Base-by-base conservation (phyloP, 1,140 invertebrate genomes). In the Trichoplusia ni region DNA sequence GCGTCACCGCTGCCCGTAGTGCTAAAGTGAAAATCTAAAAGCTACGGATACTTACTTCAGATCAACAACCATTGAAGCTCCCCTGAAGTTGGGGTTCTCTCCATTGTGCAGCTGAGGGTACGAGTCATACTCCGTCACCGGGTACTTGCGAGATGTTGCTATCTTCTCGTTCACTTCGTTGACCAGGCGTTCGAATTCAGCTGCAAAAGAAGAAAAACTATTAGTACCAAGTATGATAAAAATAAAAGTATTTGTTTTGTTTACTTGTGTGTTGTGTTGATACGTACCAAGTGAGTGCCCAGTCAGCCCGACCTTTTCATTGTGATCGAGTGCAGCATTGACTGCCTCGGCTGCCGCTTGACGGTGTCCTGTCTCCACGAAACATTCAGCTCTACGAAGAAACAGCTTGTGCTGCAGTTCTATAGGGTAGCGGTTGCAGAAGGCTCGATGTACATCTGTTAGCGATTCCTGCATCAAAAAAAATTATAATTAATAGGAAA, bases 51-150 rank as follows among this genome's bases (percentile, higher is more conserved):
- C 25, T 59, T 21, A 59, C 56, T 76, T 73, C 23, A 89, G 25
- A 58, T 86, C 79, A 19, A 89, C 67, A 14, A 75, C 84, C 37
- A 75, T 77, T 0, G 85, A 86, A 0, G 85, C 86, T 0, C 71
- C 71, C 46, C 54, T 66, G 18, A 90, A 90, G 6, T 81, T 25
- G 1, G 65, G 63, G 37, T 87, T 88, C 2, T 64, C 46, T 4
- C 86, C 86, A 27, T 67, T 40, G 19, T 73, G 74, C 35, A 75
- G 77, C 4, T 76, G 69, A 1, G 85, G 84, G 2, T 59, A 23
- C 3, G 73, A 51, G 4, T 81, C 62, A 0, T 73, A 68, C 7
- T 62, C n/a, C 8, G 42, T 37, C 2, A 33, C 63, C 7, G 64
- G 42, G n/a, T 64, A 37, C 11, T 42, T 42, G 4, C 72, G 16